Evolutionary conservation across 2,888 invertebrate species (phyloP).

Genomic region (Cyaniris semiargus): DNA sequence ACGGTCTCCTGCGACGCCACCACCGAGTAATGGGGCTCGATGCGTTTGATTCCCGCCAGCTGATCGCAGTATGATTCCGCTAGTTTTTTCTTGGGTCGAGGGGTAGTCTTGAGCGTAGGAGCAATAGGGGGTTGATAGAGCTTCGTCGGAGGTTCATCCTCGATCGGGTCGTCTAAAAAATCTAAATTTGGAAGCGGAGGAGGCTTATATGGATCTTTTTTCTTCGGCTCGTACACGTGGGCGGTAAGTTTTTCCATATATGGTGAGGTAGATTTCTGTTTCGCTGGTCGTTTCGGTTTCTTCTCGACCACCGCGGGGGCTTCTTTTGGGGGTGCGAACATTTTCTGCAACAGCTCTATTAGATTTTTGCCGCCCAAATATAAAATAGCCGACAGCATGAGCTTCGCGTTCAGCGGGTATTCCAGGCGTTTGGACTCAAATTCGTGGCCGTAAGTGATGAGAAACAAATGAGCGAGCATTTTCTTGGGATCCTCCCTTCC

Average conservation of each 20-base stretch:
- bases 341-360: constrained; percentile 52
- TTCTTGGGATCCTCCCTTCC: constrained; percentile 63
- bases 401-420: constrained; percentile 60
- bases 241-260: constrained; percentile 63
- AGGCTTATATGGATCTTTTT: constrained; percentile 48
- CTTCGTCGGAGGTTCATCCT: constrained; percentile 53
- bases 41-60: constrained; percentile 55
- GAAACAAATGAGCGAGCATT: constrained; percentile 65
- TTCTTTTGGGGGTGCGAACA: constrained; percentile 51
- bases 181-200: constrained; percentile 63
- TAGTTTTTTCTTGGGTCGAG: constrained; percentile 62
- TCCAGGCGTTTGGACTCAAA: constrained; percentile 56
- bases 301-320: constrained; percentile 44
- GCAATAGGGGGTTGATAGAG: background rate
- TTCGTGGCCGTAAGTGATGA: constrained; percentile 53
- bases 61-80: constrained; percentile 58
- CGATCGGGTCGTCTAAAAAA: constrained; percentile 60
- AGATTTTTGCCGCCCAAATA: constrained; percentile 63
- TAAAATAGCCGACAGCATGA: constrained; percentile 63
- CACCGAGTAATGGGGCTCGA: constrained; percentile 50
- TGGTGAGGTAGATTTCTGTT: constrained; percentile 59
- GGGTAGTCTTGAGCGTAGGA: constrained; percentile 48
- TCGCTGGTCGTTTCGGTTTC: constrained; percentile 58
- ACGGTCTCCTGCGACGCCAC: constrained; percentile 39
- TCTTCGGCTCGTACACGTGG: constrained; percentile 51